phyloP scores from a whole-genome alignment of 2,888 invertebrate genomes.

The Tinea semifulvella region DNA sequence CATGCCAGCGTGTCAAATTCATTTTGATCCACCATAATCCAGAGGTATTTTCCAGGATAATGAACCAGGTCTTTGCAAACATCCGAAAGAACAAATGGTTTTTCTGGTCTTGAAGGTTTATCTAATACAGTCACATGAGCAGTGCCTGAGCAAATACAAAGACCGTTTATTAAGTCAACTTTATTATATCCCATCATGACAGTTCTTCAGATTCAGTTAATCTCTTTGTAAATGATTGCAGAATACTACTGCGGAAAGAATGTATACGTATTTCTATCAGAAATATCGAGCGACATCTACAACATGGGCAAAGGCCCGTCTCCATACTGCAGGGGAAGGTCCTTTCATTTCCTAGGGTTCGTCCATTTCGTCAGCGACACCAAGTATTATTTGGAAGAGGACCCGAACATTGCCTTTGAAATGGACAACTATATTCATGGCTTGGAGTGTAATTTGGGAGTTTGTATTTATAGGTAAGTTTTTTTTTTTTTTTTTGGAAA shows the following conservation, averaged over 20 bases:
- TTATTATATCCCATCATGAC: too few species aligned
- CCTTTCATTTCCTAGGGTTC: constrained; percentile 53
- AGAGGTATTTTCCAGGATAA: constrained; percentile 85
- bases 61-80: constrained; percentile 89
- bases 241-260: constrained; percentile 55
- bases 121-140: constrained; percentile 90
- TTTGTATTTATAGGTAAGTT: constrained; percentile 53
- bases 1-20: constrained; percentile 93
- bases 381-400: constrained; percentile 47
- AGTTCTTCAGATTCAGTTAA: too few species aligned
- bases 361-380: constrained; percentile 47
- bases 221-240: constrained; percentile 24
- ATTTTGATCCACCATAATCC: constrained; percentile 97
- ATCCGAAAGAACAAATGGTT: constrained; percentile 82
- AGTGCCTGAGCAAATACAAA: constrained; percentile 80
- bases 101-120: constrained; percentile 86
- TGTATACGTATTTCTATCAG: constrained; percentile 50
- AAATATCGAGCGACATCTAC: constrained; percentile 54
- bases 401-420: constrained; percentile 43
- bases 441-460: constrained; percentile 45
- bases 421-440: constrained; percentile 55
- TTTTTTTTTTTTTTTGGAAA: too few species aligned
- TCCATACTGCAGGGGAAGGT: constrained; percentile 43
- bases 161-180: constrained; percentile 82
- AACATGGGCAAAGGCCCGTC: constrained; percentile 42